phyloP scores from a whole-genome alignment of 1,140 invertebrate genomes.

The Tetramorium alpestre region DNA sequence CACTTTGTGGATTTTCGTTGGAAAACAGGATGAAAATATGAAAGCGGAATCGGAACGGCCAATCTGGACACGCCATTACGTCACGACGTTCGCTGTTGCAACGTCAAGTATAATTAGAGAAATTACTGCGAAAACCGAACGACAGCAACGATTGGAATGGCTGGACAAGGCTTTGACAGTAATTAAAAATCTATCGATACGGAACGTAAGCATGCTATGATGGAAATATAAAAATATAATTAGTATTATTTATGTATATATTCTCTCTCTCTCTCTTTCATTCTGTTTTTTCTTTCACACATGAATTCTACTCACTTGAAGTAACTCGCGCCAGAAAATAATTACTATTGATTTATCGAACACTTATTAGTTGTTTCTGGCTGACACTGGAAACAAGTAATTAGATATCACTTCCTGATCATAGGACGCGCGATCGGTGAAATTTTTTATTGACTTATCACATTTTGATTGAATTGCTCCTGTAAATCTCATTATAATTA shows the following conservation, averaged over 20 bases:
- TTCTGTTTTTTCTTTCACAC: background rate
- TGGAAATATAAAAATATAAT: constrained; percentile 69
- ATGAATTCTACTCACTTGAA: background rate
- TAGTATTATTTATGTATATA: background rate
- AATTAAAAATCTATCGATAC: constrained; percentile 41
- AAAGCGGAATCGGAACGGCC: background rate
- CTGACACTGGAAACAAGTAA: background rate
- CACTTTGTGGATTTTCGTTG: constrained; percentile 7
- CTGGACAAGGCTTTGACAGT: background rate
- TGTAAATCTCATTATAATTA: background rate
- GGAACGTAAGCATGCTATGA: constrained; percentile 44
- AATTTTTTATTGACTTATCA: background rate
- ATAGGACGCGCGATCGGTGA: constrained; percentile 33
- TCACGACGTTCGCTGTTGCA: background rate
- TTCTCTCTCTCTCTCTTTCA: constrained; percentile 20
- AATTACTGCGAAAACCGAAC: constrained; percentile 19
- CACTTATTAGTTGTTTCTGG: constrained; percentile 5
- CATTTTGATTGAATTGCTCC: constrained; percentile 45
- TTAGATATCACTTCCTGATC: constrained; percentile 9
- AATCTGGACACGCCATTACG: constrained; percentile 16
- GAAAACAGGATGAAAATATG: background rate
- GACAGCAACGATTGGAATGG: background rate
- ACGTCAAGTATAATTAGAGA: constrained; percentile 37
- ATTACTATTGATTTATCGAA: constrained; percentile 13
- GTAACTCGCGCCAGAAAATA: constrained; percentile 33